Conservation (phyloP, 2,797 vertebrate species). For the Eidolon dupreanum region DNA sequence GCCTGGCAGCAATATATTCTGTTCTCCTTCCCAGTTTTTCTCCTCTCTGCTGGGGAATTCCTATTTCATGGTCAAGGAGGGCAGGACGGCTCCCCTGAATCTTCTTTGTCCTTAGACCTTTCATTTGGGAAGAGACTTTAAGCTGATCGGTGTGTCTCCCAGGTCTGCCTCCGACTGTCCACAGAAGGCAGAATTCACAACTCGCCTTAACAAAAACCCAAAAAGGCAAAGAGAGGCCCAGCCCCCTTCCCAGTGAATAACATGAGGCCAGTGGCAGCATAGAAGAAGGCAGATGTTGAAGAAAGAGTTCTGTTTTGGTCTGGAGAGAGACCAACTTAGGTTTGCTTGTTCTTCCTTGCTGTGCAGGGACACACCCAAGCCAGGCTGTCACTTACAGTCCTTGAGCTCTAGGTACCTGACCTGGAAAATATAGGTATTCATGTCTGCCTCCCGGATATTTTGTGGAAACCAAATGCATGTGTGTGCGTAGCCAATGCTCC, state of each 20-base stretch:
- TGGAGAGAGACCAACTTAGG: neutral
- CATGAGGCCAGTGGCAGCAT: neutral
- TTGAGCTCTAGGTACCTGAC: neutral
- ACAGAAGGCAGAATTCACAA: neutral
- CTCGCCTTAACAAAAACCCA: neutral
- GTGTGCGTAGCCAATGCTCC: fast-evolving
- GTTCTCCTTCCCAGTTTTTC: neutral
- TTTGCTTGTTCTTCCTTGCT: no score
- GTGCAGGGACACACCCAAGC: fast-evolving
- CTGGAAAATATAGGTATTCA: neutral
- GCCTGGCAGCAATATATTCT: constrained; percentile 6
- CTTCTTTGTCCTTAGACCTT: neutral
- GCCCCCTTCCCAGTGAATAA: neutral
- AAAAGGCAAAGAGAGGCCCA: neutral
- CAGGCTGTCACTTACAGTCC: no score
- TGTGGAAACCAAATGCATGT: neutral
- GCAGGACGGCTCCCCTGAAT: neutral
- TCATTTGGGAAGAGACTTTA: neutral
- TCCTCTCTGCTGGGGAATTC: constrained; percentile 3
- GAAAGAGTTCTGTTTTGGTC: neutral
- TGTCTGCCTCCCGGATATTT: neutral
- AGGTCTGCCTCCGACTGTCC: neutral
- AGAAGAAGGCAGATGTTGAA: neutral
- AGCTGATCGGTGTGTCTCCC: neutral
- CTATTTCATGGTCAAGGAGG: neutral